Base-by-base conservation (phyloP, 2,797 vertebrate species). In the Scolopax bukidnonensis region DNA sequence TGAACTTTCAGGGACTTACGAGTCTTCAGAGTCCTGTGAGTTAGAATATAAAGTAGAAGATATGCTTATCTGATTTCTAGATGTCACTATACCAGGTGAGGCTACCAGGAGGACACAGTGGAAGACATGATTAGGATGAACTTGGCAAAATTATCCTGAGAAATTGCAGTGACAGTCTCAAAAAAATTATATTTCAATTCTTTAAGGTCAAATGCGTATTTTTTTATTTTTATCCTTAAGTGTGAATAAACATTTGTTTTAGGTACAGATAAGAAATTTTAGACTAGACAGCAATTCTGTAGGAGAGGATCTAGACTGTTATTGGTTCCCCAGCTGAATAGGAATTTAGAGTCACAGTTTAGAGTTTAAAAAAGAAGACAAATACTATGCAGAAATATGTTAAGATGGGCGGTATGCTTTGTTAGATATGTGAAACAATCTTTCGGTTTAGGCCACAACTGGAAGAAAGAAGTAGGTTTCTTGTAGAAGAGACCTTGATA, bases 291-390 rank as follows among this genome's bases (percentile, higher is more conserved):
- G 27, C 21, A 7, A 10, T 33, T 43, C n/a, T 87, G 27, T 15
- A 68, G 30, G 15, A 28, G 21, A 61, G 5, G 9, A 60, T 41
- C 25, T 57, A 11, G 19, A 12, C 19, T 64, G 5, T 23, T 30
- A 11, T 7, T 47, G 32, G 4, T 30, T 68, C 61, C 43, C 24
- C 56, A 69, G 14, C 5, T 25, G 23, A 76, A 76, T 20, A 24
- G 0, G 1, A 27, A 24, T 60, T 81, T 47, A 19, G 40, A 36
- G 12, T 5, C 24, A n/a, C 17, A n/a, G 11, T 47, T 47, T 12
- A 47, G 21, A 47, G 45, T 47, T 9, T 59, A 25, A 60, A 69
- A 54, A 40, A 67, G 11, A 38, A 56, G 32, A 45, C 4, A 43
- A 71, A 30, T 9, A 4, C 8, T 41, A 17, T 12, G 24, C 20